Evolutionary conservation across 1,140 invertebrate genomes (phyloP), one percentile per base, ranked within the genome.

Genomic region (Drosophila lowei): DNA sequence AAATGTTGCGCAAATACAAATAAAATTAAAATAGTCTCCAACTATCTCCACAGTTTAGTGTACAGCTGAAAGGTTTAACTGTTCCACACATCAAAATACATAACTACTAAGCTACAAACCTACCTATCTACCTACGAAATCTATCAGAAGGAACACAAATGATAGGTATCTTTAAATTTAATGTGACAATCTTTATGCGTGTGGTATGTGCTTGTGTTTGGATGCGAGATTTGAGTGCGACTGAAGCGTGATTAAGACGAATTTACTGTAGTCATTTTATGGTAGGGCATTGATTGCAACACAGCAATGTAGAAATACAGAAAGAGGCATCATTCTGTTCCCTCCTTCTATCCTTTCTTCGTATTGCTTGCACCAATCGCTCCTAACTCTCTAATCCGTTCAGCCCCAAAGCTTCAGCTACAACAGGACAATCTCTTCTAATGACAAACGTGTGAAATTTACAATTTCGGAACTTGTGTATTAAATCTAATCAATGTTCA

Each of bases 181-280:
- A 81, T 72, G 72, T 74, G 83, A 86, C 83, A 86, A 86, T 86
- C 83, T 86, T 72, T 66, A 68, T 65, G 61, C 58, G 75, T 72
- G 60, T 41, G 25, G 34, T 54, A 52, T 66, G 59, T 50, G 72
- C 59, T 47, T 44, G 72, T 47, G 41, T 73, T 55, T 54, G 34
- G 23, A 21, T 9, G 53, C 57, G 55, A 48, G 70, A 43, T 47
- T 43, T 49, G 66, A 63, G 61, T 75, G 79, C 48, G 80, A 79
- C 66, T 85, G 71, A 73, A 65, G 83, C 52, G 83, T 86, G 84
- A 86, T 88, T 89, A 88, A 86, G 83, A 86, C 83, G 83, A 86
- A 88, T 86, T 86, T 86, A 86, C 83, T 88, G 84, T 86, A 86
- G 78, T 77, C 58, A 62, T 64, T 68, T 79, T 80, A 73, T 72